Base-by-base conservation (phyloP, 2,113 vertebrate species). In the Vulpes lagopus region DNA sequence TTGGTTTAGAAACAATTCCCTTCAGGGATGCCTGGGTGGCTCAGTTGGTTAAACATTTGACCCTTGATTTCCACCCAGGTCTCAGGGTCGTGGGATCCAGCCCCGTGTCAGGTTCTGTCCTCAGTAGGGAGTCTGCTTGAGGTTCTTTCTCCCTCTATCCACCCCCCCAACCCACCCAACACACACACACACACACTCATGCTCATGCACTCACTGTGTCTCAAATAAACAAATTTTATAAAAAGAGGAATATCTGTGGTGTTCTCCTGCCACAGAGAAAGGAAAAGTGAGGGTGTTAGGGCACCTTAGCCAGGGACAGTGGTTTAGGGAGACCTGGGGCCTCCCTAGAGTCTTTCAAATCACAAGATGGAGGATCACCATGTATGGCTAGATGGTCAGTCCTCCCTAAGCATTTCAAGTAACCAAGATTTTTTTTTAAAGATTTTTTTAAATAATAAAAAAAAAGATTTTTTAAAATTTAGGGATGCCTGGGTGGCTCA, bases 261-360 rank as follows among this genome's bases (percentile, higher is more conserved):
- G 62, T 93, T 89, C 80, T 38, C 19, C 60, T 92, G 43, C n/a
- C 25, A 27, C 25, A 67, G 78, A 74, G 64, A 74, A 89, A 53
- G n/a, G 25, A 27, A 74, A 85, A 60, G 65, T n/a, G 17, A n/a
- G 43, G 30, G 12, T 69, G 9, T 11, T 0, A 0, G 6, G 30
- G 64, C 25, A 67, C 55, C 16, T 17, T 10, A 12, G 43, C 11
- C 62, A 32, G 53, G 4, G 8, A 51, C 15, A 8, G 9, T 12
- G 20, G 32, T 27, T 67, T 89, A 43, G 55, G 38, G 73, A n/a
- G 74, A 92, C 10, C 15, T 1, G 62, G 27, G 22, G 2, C 43
- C 11, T 79, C 89, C 20, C 25, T 49, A 14, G 16, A 38, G 19
- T 16, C 82, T 67, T 87, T 65, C 82, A 87, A 4, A 76, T 51